A percentile compares a stretch with the other conserved stretches of the same genome.
Evolutionary conservation across 1,140 invertebrate genomes (phyloP).

Genomic region (Drosophila persimilis): DNA sequence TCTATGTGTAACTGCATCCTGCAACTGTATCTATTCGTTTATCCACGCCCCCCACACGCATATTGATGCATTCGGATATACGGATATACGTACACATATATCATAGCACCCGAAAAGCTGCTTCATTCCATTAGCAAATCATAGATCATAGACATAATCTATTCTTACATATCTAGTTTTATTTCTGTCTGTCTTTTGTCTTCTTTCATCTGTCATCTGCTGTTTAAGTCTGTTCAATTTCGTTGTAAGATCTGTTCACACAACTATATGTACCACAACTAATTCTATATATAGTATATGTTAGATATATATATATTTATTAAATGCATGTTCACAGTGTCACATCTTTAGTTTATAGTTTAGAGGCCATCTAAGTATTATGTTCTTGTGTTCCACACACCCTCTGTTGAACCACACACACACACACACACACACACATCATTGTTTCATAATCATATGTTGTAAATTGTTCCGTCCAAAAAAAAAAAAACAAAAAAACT

Average conservation of each 20-base stretch:
- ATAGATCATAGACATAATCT: slow-evolving; percentile 20
- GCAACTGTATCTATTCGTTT: slow-evolving; percentile 39
- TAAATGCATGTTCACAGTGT: slow-evolving; percentile 16
- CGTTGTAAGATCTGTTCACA: slow-evolving; percentile 12
- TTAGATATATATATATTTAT: slow-evolving; percentile 4
- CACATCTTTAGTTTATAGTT: slow-evolving; percentile 40
- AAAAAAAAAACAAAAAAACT: slow-evolving; percentile 38
- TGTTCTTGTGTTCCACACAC: slow-evolving; percentile 15
- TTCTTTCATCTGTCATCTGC: slow-evolving; percentile 24
- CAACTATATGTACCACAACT: background rate
- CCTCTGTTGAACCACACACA: slow-evolving; percentile 44
- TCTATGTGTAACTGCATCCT: slow-evolving; percentile 1
- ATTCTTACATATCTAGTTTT: slow-evolving; percentile 7
- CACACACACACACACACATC: slow-evolving; percentile 5
- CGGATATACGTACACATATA: slow-evolving; percentile 25
- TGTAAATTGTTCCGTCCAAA: slow-evolving; percentile 81
- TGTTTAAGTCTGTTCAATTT: slow-evolving; percentile 24
- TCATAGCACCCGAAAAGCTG: slow-evolving; percentile 34
- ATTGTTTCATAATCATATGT: slow-evolving; percentile 82
- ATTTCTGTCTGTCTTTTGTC: slow-evolving; percentile 22
- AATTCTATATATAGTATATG: slow-evolving; percentile 3
- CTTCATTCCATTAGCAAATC: slow-evolving; percentile 77
- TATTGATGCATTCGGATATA: slow-evolving; percentile 18
- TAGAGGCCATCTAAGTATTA: slow-evolving; percentile 66
- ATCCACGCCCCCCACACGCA: slow-evolving; percentile 5